phyloP scores from a whole-genome alignment of 2,113 vertebrate species.

The Motacilla tschutschensis region DNA sequence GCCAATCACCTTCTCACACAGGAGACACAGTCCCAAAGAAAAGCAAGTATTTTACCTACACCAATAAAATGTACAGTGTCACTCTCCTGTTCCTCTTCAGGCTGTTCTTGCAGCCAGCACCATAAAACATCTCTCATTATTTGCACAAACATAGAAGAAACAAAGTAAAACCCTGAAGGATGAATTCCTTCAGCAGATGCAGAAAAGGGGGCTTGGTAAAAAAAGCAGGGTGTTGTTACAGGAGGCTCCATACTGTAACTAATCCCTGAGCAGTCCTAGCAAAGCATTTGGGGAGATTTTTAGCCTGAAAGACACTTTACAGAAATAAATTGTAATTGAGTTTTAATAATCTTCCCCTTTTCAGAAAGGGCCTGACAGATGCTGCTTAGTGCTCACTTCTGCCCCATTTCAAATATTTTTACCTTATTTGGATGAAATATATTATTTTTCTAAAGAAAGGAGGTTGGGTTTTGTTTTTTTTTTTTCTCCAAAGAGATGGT shows the following conservation, averaged over 20 bases:
- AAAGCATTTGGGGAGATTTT: constrained; percentile 33
- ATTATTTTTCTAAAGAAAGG: constrained; percentile 87
- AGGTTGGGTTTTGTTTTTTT: not conserved
- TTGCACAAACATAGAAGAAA: not conserved
- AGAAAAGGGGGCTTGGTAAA: not conserved
- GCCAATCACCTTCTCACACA: not conserved
- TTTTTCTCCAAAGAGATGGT: constrained; percentile 60
- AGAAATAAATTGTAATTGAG: constrained; percentile 72
- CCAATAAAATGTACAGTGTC: not conserved
- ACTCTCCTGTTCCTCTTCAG: not conserved
- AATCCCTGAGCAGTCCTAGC: not conserved
- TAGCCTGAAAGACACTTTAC: constrained; percentile 61
- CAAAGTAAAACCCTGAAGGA: not conserved
- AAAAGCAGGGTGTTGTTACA: not conserved
- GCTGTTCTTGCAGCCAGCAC: not conserved
- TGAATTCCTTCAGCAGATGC: constrained; percentile 5
- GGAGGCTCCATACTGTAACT: not conserved
- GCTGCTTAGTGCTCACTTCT: constrained; percentile 75
- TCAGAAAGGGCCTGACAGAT: constrained; percentile 72
- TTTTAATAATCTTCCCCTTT: constrained; percentile 72
- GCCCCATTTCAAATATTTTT: constrained; percentile 85
- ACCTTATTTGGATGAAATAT: constrained; percentile 87
- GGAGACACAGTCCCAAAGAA: not conserved
- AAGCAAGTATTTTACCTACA: constrained; percentile 1
- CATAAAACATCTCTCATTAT: not conserved